Evolutionary conservation across 2,888 invertebrate genomes (phyloP), one percentile per base, ranked within the genome.

Genomic region (Julus scanicus): DNA sequence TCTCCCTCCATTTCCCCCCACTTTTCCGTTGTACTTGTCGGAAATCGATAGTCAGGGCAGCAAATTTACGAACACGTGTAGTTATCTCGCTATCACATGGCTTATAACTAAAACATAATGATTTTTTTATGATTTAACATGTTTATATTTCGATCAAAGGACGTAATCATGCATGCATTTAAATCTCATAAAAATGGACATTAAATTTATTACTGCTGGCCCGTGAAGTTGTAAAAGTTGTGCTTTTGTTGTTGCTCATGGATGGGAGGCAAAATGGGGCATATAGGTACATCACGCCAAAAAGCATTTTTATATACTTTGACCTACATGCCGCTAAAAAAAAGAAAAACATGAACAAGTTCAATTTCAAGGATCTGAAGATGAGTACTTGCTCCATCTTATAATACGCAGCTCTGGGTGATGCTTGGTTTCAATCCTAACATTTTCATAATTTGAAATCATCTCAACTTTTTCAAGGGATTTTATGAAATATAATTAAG

Each of bases 61-160:
- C 71, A 71, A 5, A 71, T 29, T 71, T 71, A 9, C 71, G 71
- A 71, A 71, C 71, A 71, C 29, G 71, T 71, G 71, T 71, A 71
- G 71, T 71, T 71, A 71, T 71, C 4, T 71, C 71, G 71, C 71
- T 29, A 71, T 71, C 71, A 11, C 20, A 3, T 5, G 20, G 71
- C 71, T 71, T 20, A 5, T n/a, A 71, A 71, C 71, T 20, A 71
- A 29, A 71, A 71, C 71, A 20, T 71, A 71, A 71, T 71, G 71
- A 71, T 71, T 71, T 71, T 71, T 71, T 71, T 71, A 71, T 71
- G 71, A 71, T 71, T 71, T 71, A 71, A 71, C 71, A 71, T 71
- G 71, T 71, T 71, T 71, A 71, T 71, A 71, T 71, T 71, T 9
- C 20, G 71, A 71, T 71, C 71, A 29, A 29, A 71, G 71, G 71